These are phyloP conservation scores for Hydrocynus forskahlii DNA, from an alignment of 2,797 vertebrate genomes.

Conservation along the genomic window DNA sequence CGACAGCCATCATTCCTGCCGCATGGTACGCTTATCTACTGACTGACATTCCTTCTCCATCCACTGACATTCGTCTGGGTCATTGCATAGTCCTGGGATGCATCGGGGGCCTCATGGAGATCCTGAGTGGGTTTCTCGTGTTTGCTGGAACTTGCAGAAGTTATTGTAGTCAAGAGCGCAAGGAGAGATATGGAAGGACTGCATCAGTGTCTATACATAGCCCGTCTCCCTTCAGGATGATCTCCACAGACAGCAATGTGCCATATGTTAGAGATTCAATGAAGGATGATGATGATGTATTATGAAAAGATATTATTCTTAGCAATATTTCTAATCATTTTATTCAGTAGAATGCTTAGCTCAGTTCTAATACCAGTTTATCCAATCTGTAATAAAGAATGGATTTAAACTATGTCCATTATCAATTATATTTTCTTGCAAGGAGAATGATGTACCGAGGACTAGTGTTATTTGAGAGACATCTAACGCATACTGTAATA, in stretches of 20 bases:
- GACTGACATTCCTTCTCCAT: conserved; percentile 13
- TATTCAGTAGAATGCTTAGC: not conserved
- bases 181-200: not conserved
- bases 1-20: not conserved
- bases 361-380: not conserved
- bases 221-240: not conserved
- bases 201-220: not conserved
- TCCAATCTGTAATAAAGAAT: not conserved
- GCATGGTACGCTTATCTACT: conserved; percentile 3
- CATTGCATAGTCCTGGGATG: conserved; percentile 27
- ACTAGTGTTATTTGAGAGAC: not conserved
- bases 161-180: not conserved
- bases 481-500: not conserved
- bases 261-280: conserved; percentile 2
- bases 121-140: not conserved
- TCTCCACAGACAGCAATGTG: not conserved
- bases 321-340: not conserved
- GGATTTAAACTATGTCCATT: not conserved
- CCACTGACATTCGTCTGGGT: conserved; percentile 20
- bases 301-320: not conserved
- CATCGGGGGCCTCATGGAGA: conserved; percentile 9
- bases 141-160: not conserved
- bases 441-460: not conserved
- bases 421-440: not conserved
- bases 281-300: conserved; percentile 1